Base-by-base conservation (phyloP, 2,888 invertebrate genomes). In the Troides aeacus region DNA sequence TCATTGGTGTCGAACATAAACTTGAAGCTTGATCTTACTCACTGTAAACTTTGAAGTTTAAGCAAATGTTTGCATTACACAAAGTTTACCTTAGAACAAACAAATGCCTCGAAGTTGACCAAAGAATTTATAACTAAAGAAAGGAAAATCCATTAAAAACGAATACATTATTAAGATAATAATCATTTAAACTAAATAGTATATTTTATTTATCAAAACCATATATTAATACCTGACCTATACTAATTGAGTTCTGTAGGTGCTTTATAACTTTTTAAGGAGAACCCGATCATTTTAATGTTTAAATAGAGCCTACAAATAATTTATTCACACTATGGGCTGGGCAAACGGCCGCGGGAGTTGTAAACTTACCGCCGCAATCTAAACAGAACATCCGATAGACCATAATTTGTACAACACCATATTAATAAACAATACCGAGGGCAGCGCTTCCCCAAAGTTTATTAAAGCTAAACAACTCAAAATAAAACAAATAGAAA, bases 301-400 rank as follows among this genome's bases (percentile, higher is more conserved):
- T 86, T 88, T 85, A 88, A 85, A 83, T 81, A 86, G 84, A 84
- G 81, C 75, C 82, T 79, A 75, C 77, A 79, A 80, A 87, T 90
- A 87, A 89, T 88, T 90, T 87, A 91, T 92, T 91, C 87, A 90
- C 79, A 83, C 81, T 78, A 81, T 79, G 77, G 79, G 79, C 77
- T 80, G 71, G 78, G 80, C 82, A 85, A 86, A 85, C 82, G 81
- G 75, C 78, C 77, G 74, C 79, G 77, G 75, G 79, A 82, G 83
- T 84, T 85, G 82, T 84, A 82, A 85, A 87, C 85, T 84, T 82
- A 79, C 80, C 79, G 73, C 81, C 79, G 80, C 83, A 84, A 85
- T 86, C 86, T 86, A 86, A 88, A 89, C 88, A 85, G 88, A 86
- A 87, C 84, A 82, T 79, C 81, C 84, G 79, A 88, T 88, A 82